These are phyloP conservation scores for Trichopria drosophilae DNA, from an alignment of 2,888 invertebrate genomes.

Conservation along the genomic window DNA sequence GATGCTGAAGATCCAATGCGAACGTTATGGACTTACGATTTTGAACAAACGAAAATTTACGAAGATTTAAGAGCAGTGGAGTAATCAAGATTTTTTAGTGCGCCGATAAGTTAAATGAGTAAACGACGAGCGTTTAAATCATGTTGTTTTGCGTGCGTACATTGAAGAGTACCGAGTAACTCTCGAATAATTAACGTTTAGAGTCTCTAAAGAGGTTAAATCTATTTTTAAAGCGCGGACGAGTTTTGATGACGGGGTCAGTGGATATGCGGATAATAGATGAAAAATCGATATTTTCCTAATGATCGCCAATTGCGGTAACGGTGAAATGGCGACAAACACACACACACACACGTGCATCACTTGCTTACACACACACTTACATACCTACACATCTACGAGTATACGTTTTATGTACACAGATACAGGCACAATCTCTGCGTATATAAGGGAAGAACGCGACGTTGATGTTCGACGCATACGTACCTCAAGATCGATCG, in stretches of 20 bases:
- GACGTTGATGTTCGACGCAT: conserved; percentile 49
- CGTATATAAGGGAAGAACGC: conserved; percentile 32
- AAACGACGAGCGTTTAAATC: too few relatives aligned
- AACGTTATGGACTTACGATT: too few relatives aligned
- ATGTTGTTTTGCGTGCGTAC: too few relatives aligned
- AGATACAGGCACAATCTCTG: conserved; percentile 22
- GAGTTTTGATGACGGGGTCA: conserved; percentile 41
- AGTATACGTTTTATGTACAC: conserved; percentile 27
- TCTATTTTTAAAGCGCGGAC: conserved; percentile 56
- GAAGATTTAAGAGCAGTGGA: too few relatives aligned
- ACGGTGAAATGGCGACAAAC: conserved; percentile 19
- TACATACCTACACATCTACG: conserved; percentile 24
- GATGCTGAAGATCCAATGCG: too few relatives aligned
- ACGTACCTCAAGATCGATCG: conserved; percentile 58
- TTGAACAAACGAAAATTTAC: too few relatives aligned
- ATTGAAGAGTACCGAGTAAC: too few relatives aligned
- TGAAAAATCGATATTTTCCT: conserved; percentile 36
- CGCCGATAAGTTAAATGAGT: too few relatives aligned
- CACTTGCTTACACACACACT: too few relatives aligned
- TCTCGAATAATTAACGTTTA: conserved; percentile 32
- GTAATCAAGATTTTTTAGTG: too few relatives aligned
- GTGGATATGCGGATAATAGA: conserved; percentile 33
- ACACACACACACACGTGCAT: conserved; percentile 26
- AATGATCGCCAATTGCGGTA: conserved; percentile 29
- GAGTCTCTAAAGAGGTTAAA: conserved; percentile 53